Conservation (phyloP, 2,113 vertebrate species). For the Steatornis caripensis region DNA sequence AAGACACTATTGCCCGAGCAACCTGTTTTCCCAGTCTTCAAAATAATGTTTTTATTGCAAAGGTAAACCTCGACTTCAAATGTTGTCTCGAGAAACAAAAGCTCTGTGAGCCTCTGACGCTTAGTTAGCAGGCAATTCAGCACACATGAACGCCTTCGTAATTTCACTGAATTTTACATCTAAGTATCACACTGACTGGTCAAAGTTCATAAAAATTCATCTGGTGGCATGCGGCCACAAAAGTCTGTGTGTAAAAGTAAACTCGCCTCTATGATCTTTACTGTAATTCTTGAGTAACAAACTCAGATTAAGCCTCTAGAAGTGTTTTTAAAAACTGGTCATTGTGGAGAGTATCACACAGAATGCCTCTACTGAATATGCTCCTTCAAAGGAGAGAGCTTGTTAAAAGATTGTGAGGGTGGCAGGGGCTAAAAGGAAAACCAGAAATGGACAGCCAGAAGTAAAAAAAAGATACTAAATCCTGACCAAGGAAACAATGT, state of each 20-base stretch:
- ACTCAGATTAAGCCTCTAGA: neutral
- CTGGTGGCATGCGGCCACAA: neutral
- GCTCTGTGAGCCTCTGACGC: neutral
- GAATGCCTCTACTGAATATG: neutral
- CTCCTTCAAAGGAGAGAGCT: neutral
- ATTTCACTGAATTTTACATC: neutral
- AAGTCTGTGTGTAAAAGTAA: neutral
- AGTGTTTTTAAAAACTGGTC: neutral
- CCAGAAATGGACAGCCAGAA: neutral
- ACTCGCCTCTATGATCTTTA: neutral
- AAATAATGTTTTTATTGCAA: neutral
- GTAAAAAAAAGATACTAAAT: neutral
- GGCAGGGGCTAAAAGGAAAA: neutral
- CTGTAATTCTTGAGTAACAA: neutral
- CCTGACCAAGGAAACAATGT: neutral
- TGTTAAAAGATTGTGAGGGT: neutral
- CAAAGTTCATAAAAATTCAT: neutral
- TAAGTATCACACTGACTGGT: neutral
- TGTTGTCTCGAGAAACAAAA: neutral
- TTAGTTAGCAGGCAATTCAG: neutral
- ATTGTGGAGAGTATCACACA: neutral
- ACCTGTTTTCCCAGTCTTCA: neutral
- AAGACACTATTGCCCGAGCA: neutral
- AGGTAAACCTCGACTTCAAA: neutral
- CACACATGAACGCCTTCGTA: neutral